Base-by-base conservation (phyloP, 2,888 invertebrate species). In the Hydroisotoma schaefferi region DNA sequence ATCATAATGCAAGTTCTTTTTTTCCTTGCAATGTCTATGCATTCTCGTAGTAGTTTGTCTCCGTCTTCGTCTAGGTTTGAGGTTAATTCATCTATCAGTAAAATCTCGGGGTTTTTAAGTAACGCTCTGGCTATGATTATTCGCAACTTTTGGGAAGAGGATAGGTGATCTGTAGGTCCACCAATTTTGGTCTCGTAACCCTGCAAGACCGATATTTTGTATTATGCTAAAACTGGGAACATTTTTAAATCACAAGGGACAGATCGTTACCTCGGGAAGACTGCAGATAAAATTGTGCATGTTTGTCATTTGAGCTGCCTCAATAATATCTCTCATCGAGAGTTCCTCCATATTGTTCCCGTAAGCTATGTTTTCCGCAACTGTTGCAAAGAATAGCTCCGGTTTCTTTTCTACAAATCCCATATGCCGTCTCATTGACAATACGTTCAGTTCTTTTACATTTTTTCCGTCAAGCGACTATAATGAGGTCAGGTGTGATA, bases 311-410 rank as follows among this genome's bases (percentile, higher is more conserved):
- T 15, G 65, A 8, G 69, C 67, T 2, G 65, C 65, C 27, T 43
- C 43, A 12, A 69, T 63, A 4, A 69, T 48, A 5, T 63, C 60
- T 2, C 47, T 28, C 61, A 67, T 61, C 1, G 52, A 25, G 6
- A 59, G 48, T 12, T 38, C 46, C 25, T 40, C 28, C 10, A 46
- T 44, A 26, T 60, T 58, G 15, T 59, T 57, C 18, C 67, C 68
- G 20, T 59, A 57, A 22, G 67, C 65, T 37, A 69, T 67, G 33
- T 69, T 69, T 28, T 69, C 65, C 10, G 63, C 67, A 0, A 69
- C 59, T 6, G 65, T 67, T 18, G 65, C 22, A 43, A 55, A 55
- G 48, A 69, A 69, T 1, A 69, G 25, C 40, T 62, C 51, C 3
- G 68, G 62, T 5, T 54, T 54, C 28, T 62, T 52, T 20, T 46